Percentiles rank a stretch among this genome's conserved stretches.
These are phyloP conservation scores for Eurypyga helias DNA, from an alignment of 2,113 vertebrate species.

Conservation along the genomic window DNA sequence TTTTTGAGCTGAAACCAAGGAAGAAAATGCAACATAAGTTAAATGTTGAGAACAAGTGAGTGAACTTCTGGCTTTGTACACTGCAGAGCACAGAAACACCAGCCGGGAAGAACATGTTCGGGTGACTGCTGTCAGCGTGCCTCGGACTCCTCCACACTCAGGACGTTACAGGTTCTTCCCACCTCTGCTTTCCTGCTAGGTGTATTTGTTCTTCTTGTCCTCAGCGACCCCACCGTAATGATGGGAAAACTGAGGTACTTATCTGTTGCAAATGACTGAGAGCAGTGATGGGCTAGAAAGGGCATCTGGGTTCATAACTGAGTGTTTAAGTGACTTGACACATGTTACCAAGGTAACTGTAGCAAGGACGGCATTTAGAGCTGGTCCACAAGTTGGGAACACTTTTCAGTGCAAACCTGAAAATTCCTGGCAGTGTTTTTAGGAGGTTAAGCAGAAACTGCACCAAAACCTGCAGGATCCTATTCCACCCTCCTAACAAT, in stretches of 20 bases:
- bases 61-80: neutral
- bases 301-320: neutral
- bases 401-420: neutral
- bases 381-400: neutral
- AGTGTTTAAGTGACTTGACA: neutral
- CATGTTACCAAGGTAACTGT: neutral
- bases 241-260: neutral
- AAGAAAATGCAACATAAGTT: neutral
- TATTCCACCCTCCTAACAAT: neutral
- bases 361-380: neutral
- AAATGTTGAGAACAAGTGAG: rapidly evolving
- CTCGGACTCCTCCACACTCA: neutral
- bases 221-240: neutral
- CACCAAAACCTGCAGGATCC: neutral
- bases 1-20: constrained; percentile 89
- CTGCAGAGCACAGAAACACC: neutral
- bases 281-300: neutral
- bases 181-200: neutral
- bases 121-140: neutral
- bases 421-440: neutral
- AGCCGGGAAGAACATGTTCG: neutral
- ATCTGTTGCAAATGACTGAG: neutral
- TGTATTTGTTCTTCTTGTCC: neutral
- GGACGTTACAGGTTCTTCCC: neutral
- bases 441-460: neutral